Evolutionary conservation across 1,140 invertebrate genomes (phyloP).

Genomic region (Diorhabda carinulata): DNA sequence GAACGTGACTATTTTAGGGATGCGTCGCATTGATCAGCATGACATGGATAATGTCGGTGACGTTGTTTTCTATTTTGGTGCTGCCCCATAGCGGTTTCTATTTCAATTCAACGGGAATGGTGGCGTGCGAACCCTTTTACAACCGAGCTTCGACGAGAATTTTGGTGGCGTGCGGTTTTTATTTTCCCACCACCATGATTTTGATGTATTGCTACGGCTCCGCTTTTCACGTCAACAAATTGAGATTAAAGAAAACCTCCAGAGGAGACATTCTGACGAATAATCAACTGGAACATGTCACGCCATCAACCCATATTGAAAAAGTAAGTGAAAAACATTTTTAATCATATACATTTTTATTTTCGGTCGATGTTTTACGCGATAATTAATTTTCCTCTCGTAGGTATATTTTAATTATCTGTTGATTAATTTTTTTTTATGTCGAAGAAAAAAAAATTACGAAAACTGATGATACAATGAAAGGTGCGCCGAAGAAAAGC

Average conservation of each 20-base stretch:
- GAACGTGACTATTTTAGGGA: slow-evolving; percentile 55
- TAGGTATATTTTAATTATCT: too few species aligned
- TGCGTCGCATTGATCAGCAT: slow-evolving; percentile 76
- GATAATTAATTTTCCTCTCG: too few species aligned
- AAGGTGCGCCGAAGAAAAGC: too few species aligned
- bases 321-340: slow-evolving; percentile 48
- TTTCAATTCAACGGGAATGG: slow-evolving; percentile 77
- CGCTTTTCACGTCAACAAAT: slow-evolving; percentile 80
- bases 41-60: slow-evolving; percentile 76
- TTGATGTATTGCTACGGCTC: slow-evolving; percentile 87
- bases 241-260: slow-evolving; percentile 58
- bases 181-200: slow-evolving; percentile 84
- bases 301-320: slow-evolving; percentile 42
- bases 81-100: slow-evolving; percentile 77
- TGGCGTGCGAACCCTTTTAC: slow-evolving; percentile 83
- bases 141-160: slow-evolving; percentile 70
- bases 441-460: too few species aligned
- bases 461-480: too few species aligned
- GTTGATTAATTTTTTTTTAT: too few species aligned
- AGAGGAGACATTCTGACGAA: slow-evolving; percentile 46
- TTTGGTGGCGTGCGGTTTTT: slow-evolving; percentile 77
- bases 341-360: too few species aligned
- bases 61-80: slow-evolving; percentile 73
- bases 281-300: slow-evolving; percentile 35
- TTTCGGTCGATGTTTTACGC: too few species aligned